phyloP scores from a whole-genome alignment of 2,888 invertebrate species.

The Dasypogon diadema region DNA sequence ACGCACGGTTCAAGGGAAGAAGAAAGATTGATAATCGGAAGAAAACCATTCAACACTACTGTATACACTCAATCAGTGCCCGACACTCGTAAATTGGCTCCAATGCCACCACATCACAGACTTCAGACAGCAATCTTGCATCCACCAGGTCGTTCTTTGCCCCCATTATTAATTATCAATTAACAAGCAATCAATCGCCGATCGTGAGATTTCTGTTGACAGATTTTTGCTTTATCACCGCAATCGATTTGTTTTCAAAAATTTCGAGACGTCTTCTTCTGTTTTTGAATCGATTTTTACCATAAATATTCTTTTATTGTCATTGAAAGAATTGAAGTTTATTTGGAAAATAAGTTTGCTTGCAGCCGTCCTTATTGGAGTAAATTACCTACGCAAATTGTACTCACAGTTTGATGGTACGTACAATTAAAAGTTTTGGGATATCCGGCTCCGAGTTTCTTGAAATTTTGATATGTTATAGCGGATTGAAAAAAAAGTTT shows the following conservation, averaged over 20 bases:
- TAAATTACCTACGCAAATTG: no score
- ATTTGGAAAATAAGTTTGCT: no score
- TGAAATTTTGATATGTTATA: no score
- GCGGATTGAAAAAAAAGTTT: no score
- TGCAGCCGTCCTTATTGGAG: no score
- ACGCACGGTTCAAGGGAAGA: neutral
- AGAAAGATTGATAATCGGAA: constrained; percentile 7
- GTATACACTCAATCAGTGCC: neutral
- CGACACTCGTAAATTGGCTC: constrained; percentile 9
- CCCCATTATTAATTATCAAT: constrained; percentile 55
- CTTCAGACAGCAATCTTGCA: neutral
- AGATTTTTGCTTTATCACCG: constrained; percentile 54
- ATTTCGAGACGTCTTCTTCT: no score
- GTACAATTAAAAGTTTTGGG: no score
- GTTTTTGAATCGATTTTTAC: no score
- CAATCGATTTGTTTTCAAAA: constrained; percentile 48
- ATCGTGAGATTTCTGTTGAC: constrained; percentile 52
- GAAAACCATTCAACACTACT: neutral
- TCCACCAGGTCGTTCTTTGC: constrained; percentile 27
- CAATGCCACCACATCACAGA: neutral
- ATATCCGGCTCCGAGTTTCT: no score
- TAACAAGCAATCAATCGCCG: constrained; percentile 53
- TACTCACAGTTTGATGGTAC: no score
- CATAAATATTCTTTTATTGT: no score
- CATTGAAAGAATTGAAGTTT: no score